phyloP scores from a whole-genome alignment of 2,888 invertebrate species.

The Notodonta dromedarius region DNA sequence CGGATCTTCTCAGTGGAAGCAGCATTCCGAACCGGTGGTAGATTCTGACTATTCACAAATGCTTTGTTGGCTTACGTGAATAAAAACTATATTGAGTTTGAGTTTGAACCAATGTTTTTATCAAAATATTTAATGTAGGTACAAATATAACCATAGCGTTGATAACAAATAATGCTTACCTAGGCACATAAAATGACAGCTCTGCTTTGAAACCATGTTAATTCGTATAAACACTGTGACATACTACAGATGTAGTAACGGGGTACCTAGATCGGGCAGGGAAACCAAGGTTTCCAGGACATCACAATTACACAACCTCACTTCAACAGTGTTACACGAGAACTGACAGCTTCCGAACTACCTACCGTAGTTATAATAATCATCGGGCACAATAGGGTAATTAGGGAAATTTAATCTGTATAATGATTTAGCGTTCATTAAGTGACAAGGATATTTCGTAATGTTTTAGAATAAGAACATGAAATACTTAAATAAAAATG shows the following conservation, averaged over 20 bases:
- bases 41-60: too few relatives aligned
- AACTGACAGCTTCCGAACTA: neutral
- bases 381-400: neutral
- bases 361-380: neutral
- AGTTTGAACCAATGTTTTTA: too few relatives aligned
- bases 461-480: too few relatives aligned
- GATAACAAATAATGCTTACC: neutral
- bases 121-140: too few relatives aligned
- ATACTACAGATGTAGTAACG: neutral
- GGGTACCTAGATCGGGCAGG: neutral
- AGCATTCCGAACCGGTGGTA: too few relatives aligned
- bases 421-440: too few relatives aligned
- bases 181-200: neutral
- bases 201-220: neutral
- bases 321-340: neutral
- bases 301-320: slow-evolving; percentile 1
- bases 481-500: too few relatives aligned
- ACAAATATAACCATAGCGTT: too few relatives aligned
- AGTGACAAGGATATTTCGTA: too few relatives aligned
- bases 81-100: too few relatives aligned
- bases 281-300: neutral
- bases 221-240: neutral
- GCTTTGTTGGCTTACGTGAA: too few relatives aligned
- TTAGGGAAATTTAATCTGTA: neutral
- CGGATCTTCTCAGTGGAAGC: too few relatives aligned